Percentiles rank a stretch among this genome's conserved stretches.
Conservation (phyloP, 2,797 vertebrate genomes). For the Enteromius treurensis region DNA sequence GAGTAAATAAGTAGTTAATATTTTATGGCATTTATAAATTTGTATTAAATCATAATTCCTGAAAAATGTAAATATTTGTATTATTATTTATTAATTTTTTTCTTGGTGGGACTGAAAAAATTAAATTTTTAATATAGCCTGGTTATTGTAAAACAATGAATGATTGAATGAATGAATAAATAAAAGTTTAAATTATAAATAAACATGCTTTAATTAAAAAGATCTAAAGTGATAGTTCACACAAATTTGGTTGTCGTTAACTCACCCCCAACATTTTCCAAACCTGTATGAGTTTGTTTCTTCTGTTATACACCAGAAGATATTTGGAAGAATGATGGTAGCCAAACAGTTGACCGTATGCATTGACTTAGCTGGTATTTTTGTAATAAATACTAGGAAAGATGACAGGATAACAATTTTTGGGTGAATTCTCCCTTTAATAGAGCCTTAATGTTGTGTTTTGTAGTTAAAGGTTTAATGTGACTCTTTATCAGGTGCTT, state of each 20-base stretch:
- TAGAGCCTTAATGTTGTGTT: not conserved
- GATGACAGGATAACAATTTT: accelerated
- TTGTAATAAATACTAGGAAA: not conserved
- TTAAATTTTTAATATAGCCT: not conserved
- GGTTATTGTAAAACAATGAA: not conserved
- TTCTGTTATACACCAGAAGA: conserved; percentile 1
- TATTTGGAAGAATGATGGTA: not conserved
- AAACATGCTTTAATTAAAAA: not conserved
- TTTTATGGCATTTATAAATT: too few relatives aligned
- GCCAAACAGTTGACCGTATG: not conserved
- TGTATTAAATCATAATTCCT: not conserved
- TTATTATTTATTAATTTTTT: too few relatives aligned
- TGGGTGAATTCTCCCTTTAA: not conserved
- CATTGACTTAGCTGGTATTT: not conserved
- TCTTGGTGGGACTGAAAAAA: too few relatives aligned
- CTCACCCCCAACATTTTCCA: not conserved
- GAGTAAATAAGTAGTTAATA: too few relatives aligned
- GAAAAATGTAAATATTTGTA: too few relatives aligned
- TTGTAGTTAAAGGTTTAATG: not conserved
- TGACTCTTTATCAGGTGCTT: conserved; percentile 81
- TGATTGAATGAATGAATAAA: not conserved
- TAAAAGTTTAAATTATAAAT: not conserved
- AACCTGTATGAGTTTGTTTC: not conserved
- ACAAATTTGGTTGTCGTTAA: not conserved
- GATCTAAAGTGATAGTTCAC: not conserved